Evolutionary conservation across 2,888 invertebrate genomes (phyloP).

Genomic region (Phaedon cochleariae): DNA sequence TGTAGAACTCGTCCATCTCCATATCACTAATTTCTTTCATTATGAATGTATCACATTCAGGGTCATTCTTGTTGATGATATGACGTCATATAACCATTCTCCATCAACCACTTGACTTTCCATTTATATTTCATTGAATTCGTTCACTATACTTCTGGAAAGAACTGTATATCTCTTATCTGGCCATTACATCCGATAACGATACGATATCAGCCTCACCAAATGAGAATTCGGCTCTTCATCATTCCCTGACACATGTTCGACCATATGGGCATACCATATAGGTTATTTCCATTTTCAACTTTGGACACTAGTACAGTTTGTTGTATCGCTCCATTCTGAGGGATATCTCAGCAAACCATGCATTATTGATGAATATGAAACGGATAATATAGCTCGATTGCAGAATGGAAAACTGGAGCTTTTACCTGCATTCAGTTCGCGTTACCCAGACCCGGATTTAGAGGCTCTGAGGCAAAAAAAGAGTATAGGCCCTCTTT

Average conservation of each 20-base stretch:
- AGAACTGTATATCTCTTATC: neutral
- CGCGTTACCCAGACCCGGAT: too few relatives aligned
- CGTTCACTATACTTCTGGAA: too few relatives aligned
- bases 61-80: too few relatives aligned
- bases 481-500: too few relatives aligned
- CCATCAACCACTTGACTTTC: too few relatives aligned
- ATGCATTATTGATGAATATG: constrained; percentile 1
- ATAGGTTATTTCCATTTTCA: neutral
- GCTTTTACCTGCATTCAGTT: neutral
- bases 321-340: neutral
- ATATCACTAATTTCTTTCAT: too few relatives aligned
- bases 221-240: constrained; percentile 1
- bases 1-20: too few relatives aligned
- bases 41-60: too few relatives aligned
- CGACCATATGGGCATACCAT: neutral
- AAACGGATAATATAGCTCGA: neutral
- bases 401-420: too few relatives aligned
- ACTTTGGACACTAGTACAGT: neutral
- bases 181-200: neutral
- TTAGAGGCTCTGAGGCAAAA: too few relatives aligned
- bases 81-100: too few relatives aligned
- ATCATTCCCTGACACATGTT: constrained; percentile 14
- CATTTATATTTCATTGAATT: too few relatives aligned
- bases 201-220: neutral
- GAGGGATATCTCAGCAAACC: neutral